phyloP scores from a whole-genome alignment of 2,888 invertebrate genomes.

The Pollenia amentaria region DNA sequence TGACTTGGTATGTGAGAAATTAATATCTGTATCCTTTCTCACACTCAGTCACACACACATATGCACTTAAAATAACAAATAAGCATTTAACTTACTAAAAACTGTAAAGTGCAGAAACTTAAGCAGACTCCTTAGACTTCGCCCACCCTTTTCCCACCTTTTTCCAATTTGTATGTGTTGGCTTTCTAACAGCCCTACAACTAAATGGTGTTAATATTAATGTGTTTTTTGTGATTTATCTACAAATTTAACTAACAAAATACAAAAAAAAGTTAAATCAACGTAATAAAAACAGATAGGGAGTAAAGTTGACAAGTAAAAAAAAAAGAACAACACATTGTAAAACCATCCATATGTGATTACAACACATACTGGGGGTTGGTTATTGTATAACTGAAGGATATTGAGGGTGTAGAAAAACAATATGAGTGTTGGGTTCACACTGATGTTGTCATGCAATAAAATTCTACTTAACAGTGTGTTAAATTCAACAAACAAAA shows the following conservation, averaged over 20 bases:
- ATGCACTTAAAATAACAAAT: constrained; percentile 1
- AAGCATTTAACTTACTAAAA: constrained; percentile 8
- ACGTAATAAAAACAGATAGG: not conserved
- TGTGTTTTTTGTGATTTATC: constrained; percentile 59
- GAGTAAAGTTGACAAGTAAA: not conserved
- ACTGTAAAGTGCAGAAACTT: not conserved
- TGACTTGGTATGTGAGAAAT: not conserved
- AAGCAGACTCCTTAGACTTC: not conserved
- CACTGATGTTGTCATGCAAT: constrained; percentile 69
- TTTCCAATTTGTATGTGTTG: not conserved
- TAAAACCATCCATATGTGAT: constrained; percentile 38
- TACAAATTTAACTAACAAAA: constrained; percentile 53
- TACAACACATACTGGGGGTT: not conserved
- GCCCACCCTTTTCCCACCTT: not conserved
- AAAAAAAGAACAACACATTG: constrained; percentile 38
- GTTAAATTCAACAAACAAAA: constrained; percentile 47
- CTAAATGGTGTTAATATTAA: constrained; percentile 62
- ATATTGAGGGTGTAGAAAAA: constrained; percentile 30
- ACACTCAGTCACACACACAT: too few relatives aligned
- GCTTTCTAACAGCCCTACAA: constrained; percentile 19
- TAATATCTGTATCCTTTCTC: not conserved
- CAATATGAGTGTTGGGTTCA: constrained; percentile 67
- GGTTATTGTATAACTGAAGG: not conserved
- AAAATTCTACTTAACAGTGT: constrained; percentile 67
- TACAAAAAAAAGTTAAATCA: not conserved